Evolutionary conservation across 2,797 vertebrate genomes (phyloP).

Genomic region (Chelmon rostratus): DNA sequence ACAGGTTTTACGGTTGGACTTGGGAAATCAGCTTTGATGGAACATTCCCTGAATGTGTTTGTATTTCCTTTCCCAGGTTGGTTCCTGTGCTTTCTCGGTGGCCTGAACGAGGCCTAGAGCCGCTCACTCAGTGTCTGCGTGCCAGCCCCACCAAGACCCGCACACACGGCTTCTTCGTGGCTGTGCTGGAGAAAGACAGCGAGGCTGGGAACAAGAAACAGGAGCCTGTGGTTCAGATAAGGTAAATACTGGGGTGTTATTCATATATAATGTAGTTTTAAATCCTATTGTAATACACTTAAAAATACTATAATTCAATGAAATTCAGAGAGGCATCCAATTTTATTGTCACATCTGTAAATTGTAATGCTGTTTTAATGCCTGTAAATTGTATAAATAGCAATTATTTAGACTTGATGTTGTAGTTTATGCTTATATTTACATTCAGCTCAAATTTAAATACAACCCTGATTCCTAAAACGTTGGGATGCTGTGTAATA

Average conservation of each 20-base stretch:
- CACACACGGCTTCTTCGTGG: constrained; percentile 95
- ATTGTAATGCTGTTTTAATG: neutral
- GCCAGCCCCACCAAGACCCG: constrained; percentile 88
- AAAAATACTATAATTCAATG: neutral
- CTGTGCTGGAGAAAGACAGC: constrained; percentile 86
- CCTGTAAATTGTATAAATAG: neutral
- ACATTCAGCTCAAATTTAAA: neutral
- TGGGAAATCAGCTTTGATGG: fast-evolving
- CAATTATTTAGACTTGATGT: too few species aligned
- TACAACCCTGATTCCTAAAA: too few species aligned
- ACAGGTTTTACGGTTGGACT: neutral
- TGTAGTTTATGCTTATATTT: neutral
- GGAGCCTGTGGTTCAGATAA: constrained; percentile 31
- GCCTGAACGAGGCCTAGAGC: constrained; percentile 89
- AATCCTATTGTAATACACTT: neutral
- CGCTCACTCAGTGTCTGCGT: constrained; percentile 90
- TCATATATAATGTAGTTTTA: neutral
- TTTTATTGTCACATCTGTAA: too few species aligned
- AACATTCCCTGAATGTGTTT: neutral
- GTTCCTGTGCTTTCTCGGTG: constrained; percentile 87
- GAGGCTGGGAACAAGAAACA: neutral
- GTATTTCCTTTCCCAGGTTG: constrained; percentile 79
- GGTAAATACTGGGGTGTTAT: constrained; percentile 49
- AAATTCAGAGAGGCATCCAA: neutral
- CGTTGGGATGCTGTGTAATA: too few species aligned